A percentile compares a stretch with the other conserved stretches of the same genome.
phyloP scores from a whole-genome alignment of 2,797 vertebrate species.

The Pelochelys cantorii region DNA sequence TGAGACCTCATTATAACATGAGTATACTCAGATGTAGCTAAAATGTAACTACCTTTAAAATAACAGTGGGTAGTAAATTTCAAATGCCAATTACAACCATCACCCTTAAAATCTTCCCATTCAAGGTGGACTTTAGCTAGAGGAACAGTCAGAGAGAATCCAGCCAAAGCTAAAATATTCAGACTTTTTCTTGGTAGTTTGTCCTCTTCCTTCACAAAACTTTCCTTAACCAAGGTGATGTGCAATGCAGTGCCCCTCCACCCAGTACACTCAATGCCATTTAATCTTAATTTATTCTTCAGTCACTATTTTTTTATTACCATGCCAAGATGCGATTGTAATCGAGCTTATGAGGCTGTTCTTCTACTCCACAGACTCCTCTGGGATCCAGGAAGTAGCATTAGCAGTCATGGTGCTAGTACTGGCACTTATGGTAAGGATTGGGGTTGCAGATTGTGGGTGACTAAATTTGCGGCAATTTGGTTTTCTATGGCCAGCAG shows the following conservation, averaged over 20 bases:
- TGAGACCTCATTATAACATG: neutral
- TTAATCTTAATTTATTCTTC: no score
- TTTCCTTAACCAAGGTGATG: neutral
- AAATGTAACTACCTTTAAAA: neutral
- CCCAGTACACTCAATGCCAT: neutral
- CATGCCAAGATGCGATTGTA: neutral
- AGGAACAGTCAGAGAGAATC: neutral
- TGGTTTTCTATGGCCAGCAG: neutral
- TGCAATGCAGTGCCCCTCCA: neutral
- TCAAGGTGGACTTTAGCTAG: neutral
- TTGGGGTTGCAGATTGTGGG: neutral
- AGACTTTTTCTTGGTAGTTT: neutral
- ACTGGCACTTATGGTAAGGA: neutral
- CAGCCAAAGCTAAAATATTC: neutral
- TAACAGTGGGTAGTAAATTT: neutral
- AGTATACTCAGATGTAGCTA: neutral
- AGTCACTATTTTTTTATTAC: neutral
- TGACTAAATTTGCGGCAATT: neutral
- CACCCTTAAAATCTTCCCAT: neutral
- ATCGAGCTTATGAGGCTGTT: neutral
- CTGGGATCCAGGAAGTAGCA: neutral
- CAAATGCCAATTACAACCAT: neutral
- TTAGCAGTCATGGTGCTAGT: neutral
- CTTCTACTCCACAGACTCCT: neutral
- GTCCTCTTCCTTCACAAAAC: neutral